Percentiles rank a stretch among this genome's conserved stretches.
phyloP scores from a whole-genome alignment of 2,888 invertebrate genomes.

The Latheticus oryzae region DNA sequence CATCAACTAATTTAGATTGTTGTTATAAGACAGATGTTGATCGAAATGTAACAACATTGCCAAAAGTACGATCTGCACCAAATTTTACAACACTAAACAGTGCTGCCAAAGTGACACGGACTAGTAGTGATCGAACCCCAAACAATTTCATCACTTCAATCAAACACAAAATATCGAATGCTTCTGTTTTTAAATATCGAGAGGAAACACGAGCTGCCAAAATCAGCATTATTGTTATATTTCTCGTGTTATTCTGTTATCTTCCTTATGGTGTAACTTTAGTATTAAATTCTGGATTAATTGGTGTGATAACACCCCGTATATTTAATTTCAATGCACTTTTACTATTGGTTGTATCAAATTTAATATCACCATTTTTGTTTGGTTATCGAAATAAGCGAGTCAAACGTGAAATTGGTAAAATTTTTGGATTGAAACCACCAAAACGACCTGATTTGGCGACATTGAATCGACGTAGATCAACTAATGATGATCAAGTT shows the following conservation, averaged over 20 bases:
- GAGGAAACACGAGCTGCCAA: constrained; percentile 92
- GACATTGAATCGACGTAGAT: constrained; percentile 15
- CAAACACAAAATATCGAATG: constrained; percentile 84
- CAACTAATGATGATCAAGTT: constrained; percentile 16
- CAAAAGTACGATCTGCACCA: constrained; percentile 61
- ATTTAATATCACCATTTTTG: constrained; percentile 77
- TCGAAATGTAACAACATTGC: constrained; percentile 49
- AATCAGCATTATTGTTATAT: constrained; percentile 82
- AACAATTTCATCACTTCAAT: constrained; percentile 77
- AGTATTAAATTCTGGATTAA: constrained; percentile 57
- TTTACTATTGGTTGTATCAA: constrained; percentile 72
- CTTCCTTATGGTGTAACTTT: constrained; percentile 64
- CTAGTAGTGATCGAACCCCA: constrained; percentile 70
- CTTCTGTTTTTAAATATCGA: constrained; percentile 84
- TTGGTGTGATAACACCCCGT: constrained; percentile 60
- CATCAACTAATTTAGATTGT: constrained; percentile 66
- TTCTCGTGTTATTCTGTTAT: constrained; percentile 72
- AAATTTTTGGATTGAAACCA: constrained; percentile 62
- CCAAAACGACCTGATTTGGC: constrained; percentile 10
- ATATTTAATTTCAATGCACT: constrained; percentile 69
- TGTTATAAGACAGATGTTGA: constrained; percentile 38
- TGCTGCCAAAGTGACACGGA: constrained; percentile 66
- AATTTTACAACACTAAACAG: constrained; percentile 55
- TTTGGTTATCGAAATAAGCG: constrained; percentile 82
- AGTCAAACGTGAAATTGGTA: constrained; percentile 70